Evolutionary conservation across 2,888 invertebrate genomes (phyloP).

Genomic region (Apotomis capreana): DNA sequence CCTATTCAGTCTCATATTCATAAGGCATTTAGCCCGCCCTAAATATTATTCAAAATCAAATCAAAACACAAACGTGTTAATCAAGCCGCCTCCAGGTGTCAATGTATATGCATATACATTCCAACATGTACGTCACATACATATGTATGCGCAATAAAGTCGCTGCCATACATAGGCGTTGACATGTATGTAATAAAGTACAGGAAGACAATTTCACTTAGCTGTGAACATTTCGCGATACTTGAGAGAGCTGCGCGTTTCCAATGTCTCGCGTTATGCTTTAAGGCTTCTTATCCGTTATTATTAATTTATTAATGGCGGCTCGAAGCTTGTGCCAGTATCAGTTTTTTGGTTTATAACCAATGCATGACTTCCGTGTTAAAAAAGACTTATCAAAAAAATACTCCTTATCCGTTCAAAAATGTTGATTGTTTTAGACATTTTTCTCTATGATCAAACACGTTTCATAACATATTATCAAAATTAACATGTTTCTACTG

Average conservation of each 20-base stretch:
- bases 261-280: slow-evolving; percentile 20
- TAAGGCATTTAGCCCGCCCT: background rate
- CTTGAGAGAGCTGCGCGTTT: slow-evolving; percentile 21
- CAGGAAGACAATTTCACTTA: slow-evolving; percentile 42
- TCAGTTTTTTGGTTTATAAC: no score
- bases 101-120: background rate
- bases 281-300: no score
- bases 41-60: background rate
- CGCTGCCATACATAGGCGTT: background rate
- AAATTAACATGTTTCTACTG: no score
- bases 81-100: slow-evolving; percentile 12
- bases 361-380: no score
- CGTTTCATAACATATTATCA: no score
- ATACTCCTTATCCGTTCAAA: no score
- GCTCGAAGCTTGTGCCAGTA: no score
- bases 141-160: slow-evolving; percentile 25
- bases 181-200: slow-evolving; percentile 39
- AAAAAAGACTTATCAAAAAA: no score
- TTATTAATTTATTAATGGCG: no score
- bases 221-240: slow-evolving; percentile 35
- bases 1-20: no score
- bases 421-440: no score
- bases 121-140: background rate
- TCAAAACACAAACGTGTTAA: background rate
- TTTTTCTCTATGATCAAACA: no score